phyloP scores from a whole-genome alignment of 2,888 invertebrate genomes.

The Macrophya alboannulata region DNA sequence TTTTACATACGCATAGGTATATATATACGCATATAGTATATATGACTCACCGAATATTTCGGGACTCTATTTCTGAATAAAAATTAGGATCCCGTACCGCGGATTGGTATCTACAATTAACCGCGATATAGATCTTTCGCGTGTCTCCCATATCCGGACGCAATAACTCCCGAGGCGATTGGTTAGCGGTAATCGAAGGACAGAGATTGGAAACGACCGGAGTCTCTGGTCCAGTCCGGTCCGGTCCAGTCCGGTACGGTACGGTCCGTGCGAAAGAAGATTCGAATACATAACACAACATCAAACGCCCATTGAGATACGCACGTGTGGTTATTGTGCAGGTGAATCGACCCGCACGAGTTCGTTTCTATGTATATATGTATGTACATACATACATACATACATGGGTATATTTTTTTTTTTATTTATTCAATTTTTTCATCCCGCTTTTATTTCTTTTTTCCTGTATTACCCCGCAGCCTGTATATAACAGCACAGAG shows the following conservation, averaged over 20 bases:
- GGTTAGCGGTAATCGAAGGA: slow-evolving; percentile 29
- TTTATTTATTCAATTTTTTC: neutral
- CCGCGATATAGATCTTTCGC: slow-evolving; percentile 18
- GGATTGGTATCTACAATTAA: slow-evolving; percentile 13
- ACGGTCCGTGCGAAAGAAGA: slow-evolving; percentile 25
- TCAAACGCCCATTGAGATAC: slow-evolving; percentile 3
- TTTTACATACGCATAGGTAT: too few relatives aligned
- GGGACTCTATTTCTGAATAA: neutral
- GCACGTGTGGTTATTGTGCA: slow-evolving; percentile 33
- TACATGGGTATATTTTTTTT: neutral
- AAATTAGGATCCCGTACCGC: neutral
- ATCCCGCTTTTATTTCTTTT: neutral
- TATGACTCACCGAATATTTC: neutral
- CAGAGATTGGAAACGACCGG: slow-evolving; percentile 22
- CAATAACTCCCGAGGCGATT: slow-evolving; percentile 34
- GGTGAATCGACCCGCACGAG: slow-evolving; percentile 18
- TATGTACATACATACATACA: neutral
- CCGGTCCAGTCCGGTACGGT: too few relatives aligned
- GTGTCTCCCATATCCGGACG: slow-evolving; percentile 23
- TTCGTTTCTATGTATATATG: neutral
- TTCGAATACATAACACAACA: neutral
- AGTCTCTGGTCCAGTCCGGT: neutral
- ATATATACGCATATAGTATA: too few relatives aligned
- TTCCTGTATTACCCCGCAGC: neutral
- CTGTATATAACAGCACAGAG: neutral